Evolutionary conservation across 2,888 invertebrate genomes (phyloP).

Genomic region (Therioaphis trifolii): DNA sequence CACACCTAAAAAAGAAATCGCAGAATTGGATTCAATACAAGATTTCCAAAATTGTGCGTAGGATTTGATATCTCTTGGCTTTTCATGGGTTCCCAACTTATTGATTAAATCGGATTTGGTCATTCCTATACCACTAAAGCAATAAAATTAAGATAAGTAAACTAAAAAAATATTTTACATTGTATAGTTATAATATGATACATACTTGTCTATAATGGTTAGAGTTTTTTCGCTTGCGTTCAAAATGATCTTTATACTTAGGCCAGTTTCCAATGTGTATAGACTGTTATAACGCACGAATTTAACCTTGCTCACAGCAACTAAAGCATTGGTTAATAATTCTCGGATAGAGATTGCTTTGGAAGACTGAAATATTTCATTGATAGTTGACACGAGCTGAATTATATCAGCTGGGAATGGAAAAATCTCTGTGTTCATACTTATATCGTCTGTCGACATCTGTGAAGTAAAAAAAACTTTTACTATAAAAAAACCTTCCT

Average conservation of each 20-base stretch:
- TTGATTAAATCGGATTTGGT: constrained; percentile 99
- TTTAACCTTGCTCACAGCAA: constrained; percentile 91
- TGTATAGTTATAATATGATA: constrained; percentile 55
- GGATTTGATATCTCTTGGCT: constrained; percentile 99
- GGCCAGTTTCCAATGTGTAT: constrained; percentile 87
- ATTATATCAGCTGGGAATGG: constrained; percentile 99
- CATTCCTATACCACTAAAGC: constrained; percentile 90
- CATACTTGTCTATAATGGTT: constrained; percentile 87
- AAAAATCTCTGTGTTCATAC: too few relatives aligned
- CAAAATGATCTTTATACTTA: constrained; percentile 95
- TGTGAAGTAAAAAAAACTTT: too few relatives aligned
- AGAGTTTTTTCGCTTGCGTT: constrained; percentile 95
- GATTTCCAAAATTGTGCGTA: constrained; percentile 99
- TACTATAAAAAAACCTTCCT: too few relatives aligned
- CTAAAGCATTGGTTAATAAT: constrained; percentile 97
- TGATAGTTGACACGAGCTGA: constrained; percentile 99
- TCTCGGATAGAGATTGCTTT: constrained; percentile 99
- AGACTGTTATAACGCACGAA: constrained; percentile 98
- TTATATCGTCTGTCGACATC: too few relatives aligned
- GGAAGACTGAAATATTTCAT: constrained; percentile 99
- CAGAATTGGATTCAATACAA: constrained; percentile 98
- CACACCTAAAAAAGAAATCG: constrained; percentile 99
- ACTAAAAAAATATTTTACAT: too few relatives aligned
- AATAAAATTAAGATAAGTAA: constrained; percentile 7
- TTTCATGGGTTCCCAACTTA: constrained; percentile 98